Conservation (phyloP, 2,888 invertebrate species). For the Thumatha senex region DNA sequence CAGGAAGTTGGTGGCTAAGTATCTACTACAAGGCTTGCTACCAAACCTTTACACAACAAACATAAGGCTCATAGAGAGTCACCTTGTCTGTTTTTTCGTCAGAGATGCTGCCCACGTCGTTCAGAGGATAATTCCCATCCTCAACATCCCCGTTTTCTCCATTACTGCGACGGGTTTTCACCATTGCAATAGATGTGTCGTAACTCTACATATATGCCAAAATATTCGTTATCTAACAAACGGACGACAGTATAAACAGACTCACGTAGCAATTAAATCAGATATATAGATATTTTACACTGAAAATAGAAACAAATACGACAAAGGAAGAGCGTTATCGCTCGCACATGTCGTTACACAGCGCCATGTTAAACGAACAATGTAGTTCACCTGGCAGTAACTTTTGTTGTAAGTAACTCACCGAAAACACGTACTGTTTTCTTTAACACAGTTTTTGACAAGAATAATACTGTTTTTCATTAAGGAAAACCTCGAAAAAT, state of each 20-base stretch:
- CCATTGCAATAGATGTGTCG: slow-evolving; percentile 71
- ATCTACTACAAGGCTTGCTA: slow-evolving; percentile 51
- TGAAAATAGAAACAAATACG: slow-evolving; percentile 58
- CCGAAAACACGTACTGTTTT: slow-evolving; percentile 55
- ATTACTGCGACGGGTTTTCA: slow-evolving; percentile 83
- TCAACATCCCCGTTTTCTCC: slow-evolving; percentile 80
- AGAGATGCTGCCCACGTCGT: slow-evolving; percentile 76
- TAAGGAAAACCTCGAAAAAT: slow-evolving; percentile 34
- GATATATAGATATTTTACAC: slow-evolving; percentile 44
- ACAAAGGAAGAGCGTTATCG: slow-evolving; percentile 73
- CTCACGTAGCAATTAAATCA: slow-evolving; percentile 49
- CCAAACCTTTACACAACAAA: slow-evolving; percentile 48
- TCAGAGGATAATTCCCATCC: slow-evolving; percentile 74
- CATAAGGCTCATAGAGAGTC: slow-evolving; percentile 59
- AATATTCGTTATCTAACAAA: slow-evolving; percentile 61
- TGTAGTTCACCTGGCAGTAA: slow-evolving; percentile 46
- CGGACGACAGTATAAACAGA: slow-evolving; percentile 53
- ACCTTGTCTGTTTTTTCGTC: slow-evolving; percentile 83
- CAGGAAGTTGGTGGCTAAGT: slow-evolving; percentile 61
- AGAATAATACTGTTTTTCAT: slow-evolving; percentile 27
- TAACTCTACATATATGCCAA: slow-evolving; percentile 61
- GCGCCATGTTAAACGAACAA: slow-evolving; percentile 76
- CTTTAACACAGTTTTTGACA: slow-evolving; percentile 28
- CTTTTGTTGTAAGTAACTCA: slow-evolving; percentile 57
- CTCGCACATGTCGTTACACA: slow-evolving; percentile 75